A percentile compares a stretch with the other conserved stretches of the same genome.
Conservation (phyloP, 2,113 vertebrate genomes). For the Daboia siamensis region DNA sequence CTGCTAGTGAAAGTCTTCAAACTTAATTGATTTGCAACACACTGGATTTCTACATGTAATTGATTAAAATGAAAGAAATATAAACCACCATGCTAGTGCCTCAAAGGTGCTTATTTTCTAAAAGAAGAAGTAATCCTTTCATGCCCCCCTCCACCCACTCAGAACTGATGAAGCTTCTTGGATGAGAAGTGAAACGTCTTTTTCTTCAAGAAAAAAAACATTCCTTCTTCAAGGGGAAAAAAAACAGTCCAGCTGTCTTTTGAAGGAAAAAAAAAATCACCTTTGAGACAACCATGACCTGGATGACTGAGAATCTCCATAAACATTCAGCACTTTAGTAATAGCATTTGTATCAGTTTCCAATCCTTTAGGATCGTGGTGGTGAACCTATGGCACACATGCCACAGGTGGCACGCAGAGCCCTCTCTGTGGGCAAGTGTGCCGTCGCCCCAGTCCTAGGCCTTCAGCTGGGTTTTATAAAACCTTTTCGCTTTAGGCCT, state of each 20-base stretch:
- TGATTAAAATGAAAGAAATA: background rate
- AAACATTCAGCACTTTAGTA: background rate
- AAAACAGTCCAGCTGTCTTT: background rate
- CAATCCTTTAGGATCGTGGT: background rate
- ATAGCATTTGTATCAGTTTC: background rate
- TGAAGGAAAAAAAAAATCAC: too few species aligned
- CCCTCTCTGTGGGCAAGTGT: too few species aligned
- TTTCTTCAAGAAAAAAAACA: too few species aligned
- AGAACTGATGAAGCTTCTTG: background rate
- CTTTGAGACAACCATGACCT: background rate
- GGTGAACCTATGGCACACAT: too few species aligned
- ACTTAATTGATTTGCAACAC: background rate
- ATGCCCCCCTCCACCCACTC: background rate
- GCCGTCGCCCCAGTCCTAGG: too few species aligned
- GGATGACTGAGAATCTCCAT: background rate
- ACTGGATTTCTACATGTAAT: background rate
- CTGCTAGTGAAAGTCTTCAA: background rate
- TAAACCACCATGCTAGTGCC: background rate
- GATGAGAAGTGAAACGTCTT: background rate
- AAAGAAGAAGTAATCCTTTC: background rate
- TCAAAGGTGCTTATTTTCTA: background rate
- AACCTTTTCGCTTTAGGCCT: too few species aligned
- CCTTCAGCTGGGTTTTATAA: too few species aligned
- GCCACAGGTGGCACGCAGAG: too few species aligned
- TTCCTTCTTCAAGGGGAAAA: background rate